These are phyloP conservation scores for Crotalus helleri DNA, from an alignment of 2,113 vertebrate genomes.

Conservation along the genomic window DNA sequence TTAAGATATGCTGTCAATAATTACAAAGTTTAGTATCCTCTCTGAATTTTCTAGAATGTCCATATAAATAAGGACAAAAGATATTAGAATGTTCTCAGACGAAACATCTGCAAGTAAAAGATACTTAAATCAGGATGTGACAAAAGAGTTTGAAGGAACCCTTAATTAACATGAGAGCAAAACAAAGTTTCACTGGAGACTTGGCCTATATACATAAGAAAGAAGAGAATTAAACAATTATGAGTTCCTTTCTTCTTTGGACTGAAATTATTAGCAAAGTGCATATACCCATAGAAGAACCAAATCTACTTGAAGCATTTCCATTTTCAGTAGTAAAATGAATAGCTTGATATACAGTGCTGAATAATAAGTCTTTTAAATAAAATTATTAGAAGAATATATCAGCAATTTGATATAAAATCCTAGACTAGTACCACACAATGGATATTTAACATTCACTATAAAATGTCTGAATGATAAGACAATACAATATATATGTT, in stretches of 20 bases:
- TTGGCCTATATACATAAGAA: neutral
- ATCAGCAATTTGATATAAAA: slow-evolving; percentile 73
- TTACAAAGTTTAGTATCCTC: neutral
- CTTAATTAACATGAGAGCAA: neutral
- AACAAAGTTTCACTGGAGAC: neutral
- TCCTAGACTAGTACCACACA: slow-evolving; percentile 60
- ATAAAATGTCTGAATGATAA: slow-evolving; percentile 75
- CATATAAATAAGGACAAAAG: neutral
- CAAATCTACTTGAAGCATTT: neutral
- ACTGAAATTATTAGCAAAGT: neutral
- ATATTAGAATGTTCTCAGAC: neutral
- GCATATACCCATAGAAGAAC: neutral
- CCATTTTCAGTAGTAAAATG: slow-evolving; percentile 67
- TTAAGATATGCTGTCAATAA: neutral
- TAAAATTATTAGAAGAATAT: slow-evolving; percentile 75
- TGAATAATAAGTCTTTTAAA: slow-evolving; percentile 72
- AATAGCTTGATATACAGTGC: slow-evolving; percentile 53
- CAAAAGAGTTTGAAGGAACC: neutral
- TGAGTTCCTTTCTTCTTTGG: neutral
- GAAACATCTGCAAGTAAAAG: neutral
- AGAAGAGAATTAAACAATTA: neutral
- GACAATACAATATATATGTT: slow-evolving; percentile 73
- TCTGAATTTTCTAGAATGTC: neutral
- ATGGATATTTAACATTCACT: slow-evolving; percentile 74
- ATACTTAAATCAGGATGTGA: neutral